These are phyloP conservation scores for Myzus persicae DNA, from an alignment of 1,140 invertebrate genomes.

Conservation along the genomic window DNA sequence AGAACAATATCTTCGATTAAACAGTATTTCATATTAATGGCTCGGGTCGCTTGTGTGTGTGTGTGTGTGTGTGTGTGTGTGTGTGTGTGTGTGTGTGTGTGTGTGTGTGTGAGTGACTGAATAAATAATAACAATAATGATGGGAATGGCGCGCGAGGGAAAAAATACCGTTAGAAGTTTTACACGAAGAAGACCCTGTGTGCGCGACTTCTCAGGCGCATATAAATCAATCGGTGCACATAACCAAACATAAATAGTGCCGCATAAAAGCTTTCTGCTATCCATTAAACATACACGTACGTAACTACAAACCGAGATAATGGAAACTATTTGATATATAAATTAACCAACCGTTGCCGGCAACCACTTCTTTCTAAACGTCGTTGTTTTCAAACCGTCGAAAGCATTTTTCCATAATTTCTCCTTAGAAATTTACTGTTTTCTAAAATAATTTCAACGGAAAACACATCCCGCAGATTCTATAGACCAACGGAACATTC, in stretches of 20 bases:
- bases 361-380: slow-evolving; percentile 18
- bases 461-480: not conserved
- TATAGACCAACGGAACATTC: not conserved
- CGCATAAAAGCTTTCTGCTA: slow-evolving; percentile 53
- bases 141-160: slow-evolving; percentile 39
- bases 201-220: slow-evolving; percentile 54
- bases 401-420: not conserved
- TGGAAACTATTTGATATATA: slow-evolving; percentile 57
- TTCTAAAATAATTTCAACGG: not conserved
- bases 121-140: slow-evolving; percentile 59
- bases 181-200: slow-evolving; percentile 35
- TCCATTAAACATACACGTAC: slow-evolving; percentile 45
- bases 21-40: slow-evolving; percentile 59
- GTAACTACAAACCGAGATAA: slow-evolving; percentile 50
- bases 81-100: slow-evolving; percentile 49
- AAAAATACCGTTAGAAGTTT: slow-evolving; percentile 51
- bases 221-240: slow-evolving; percentile 56
- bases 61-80: slow-evolving; percentile 28
- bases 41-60: slow-evolving; percentile 37
- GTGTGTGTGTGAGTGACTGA: slow-evolving; percentile 57
- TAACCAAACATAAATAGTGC: slow-evolving; percentile 56
- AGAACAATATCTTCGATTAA: slow-evolving; percentile 59
- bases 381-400: not conserved
- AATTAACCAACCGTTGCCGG: slow-evolving; percentile 27
- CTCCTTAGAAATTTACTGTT: not conserved